A percentile compares a stretch with the other conserved stretches of the same genome.
Evolutionary conservation across 2,113 vertebrate species (phyloP).

Genomic region (Triplophysa tibetana): DNA sequence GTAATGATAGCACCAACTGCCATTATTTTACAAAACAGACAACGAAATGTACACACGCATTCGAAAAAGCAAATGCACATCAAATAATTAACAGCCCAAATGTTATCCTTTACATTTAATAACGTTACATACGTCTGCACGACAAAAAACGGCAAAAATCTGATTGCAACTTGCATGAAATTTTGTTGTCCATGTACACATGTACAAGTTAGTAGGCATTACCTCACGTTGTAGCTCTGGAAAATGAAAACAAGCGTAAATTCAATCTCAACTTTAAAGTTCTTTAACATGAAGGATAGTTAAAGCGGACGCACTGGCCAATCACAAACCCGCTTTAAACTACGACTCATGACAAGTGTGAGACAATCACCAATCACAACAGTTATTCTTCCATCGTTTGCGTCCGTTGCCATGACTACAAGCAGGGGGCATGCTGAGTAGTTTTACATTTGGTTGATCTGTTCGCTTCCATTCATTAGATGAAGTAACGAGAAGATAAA

Average conservation of each 20-base stretch:
- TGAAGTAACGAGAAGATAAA: not conserved
- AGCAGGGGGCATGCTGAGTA: not conserved
- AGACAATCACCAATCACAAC: conserved; percentile 34
- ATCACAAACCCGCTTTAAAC: conserved; percentile 22
- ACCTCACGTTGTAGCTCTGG: conserved; percentile 27
- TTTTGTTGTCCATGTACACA: not conserved
- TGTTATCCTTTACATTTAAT: not conserved
- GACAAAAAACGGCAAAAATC: too few species aligned
- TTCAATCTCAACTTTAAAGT: conserved; percentile 18
- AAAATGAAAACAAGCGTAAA: conserved; percentile 2
- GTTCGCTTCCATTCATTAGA: too few species aligned
- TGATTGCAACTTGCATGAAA: not conserved
- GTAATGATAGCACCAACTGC: not conserved
- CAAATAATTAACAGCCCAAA: not conserved
- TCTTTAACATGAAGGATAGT: not conserved
- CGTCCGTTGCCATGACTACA: conserved; percentile 51
- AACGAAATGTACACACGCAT: not conserved
- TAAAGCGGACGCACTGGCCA: conserved; percentile 1
- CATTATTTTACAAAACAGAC: too few species aligned
- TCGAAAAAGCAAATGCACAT: not conserved
- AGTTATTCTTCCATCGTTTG: conserved; percentile 1
- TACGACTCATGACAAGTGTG: not conserved
- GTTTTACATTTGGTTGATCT: not conserved
- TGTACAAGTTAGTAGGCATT: not conserved
- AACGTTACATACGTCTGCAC: too few species aligned